Evolutionary conservation across 2,113 vertebrate species (phyloP).

Genomic region (Hemicordylus capensis): DNA sequence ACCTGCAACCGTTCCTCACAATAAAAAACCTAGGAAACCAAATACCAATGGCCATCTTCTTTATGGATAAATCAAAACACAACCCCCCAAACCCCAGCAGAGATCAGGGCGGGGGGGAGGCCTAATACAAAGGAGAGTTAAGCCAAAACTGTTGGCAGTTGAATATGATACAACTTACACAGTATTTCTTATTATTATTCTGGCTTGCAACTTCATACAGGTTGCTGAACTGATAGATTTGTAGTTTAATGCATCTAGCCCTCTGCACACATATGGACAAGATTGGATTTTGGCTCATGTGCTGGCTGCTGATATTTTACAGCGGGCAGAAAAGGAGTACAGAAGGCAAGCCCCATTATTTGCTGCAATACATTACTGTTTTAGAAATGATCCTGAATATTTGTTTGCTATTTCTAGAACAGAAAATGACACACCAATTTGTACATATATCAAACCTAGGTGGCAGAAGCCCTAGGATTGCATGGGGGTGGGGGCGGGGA

Average conservation of each 20-base stretch:
- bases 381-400: slow-evolving; percentile 13
- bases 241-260: background rate
- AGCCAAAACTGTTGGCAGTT: background rate
- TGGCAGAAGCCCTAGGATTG: slow-evolving; percentile 18
- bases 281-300: background rate
- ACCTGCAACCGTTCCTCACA: background rate
- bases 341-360: background rate
- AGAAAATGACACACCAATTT: slow-evolving; percentile 42
- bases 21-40: background rate
- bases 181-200: background rate
- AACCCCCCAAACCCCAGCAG: background rate
- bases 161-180: background rate
- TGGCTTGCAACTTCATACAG: background rate
- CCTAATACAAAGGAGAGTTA: background rate
- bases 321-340: background rate
- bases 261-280: background rate
- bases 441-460: slow-evolving; percentile 41
- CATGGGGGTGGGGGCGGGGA: background rate
- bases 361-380: background rate
- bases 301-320: background rate
- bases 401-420: slow-evolving; percentile 35
- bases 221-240: background rate
- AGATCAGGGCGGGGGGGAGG: background rate
- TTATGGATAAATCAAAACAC: too few relatives aligned
- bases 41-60: background rate